Conservation (phyloP, 2,797 vertebrate species). For the Hipposideros larvatus region DNA sequence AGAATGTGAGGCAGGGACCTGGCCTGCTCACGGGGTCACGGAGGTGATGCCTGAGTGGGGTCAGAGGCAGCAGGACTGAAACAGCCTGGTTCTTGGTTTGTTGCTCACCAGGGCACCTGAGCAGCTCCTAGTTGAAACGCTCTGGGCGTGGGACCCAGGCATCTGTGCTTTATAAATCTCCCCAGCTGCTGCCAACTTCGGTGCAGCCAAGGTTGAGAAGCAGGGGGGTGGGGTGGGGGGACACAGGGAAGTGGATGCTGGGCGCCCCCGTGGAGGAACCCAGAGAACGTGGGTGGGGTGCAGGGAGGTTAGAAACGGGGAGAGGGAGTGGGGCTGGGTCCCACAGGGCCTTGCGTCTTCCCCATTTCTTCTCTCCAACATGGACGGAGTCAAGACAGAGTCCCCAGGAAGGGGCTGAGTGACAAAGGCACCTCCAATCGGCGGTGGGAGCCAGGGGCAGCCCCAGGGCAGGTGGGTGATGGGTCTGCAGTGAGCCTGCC, state of each 20-base stretch:
- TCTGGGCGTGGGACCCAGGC: background rate
- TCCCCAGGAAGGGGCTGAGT: background rate
- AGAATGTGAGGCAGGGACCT: fast-evolving
- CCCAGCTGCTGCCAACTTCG: background rate
- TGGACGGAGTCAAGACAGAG: background rate
- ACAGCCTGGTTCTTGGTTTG: background rate
- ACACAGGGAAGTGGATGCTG: fast-evolving
- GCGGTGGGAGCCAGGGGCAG: fast-evolving
- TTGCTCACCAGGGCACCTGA: fast-evolving
- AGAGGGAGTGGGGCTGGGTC: too few relatives aligned
- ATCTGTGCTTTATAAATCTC: fast-evolving
- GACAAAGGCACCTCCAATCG: too few relatives aligned
- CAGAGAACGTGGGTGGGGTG: background rate
- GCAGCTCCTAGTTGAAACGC: fast-evolving
- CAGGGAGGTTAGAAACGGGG: fast-evolving
- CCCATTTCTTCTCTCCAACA: background rate
- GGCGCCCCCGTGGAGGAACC: background rate
- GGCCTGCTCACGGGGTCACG: background rate
- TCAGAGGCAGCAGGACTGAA: too few relatives aligned
- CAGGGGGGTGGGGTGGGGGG: too few relatives aligned
- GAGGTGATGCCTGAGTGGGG: background rate
- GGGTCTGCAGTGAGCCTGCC: background rate
- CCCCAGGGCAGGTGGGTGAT: fast-evolving
- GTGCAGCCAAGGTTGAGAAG: fast-evolving
- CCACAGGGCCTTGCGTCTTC: fast-evolving